phyloP scores from a whole-genome alignment of 2,797 vertebrate genomes.

The Sandelia bainsii region DNA sequence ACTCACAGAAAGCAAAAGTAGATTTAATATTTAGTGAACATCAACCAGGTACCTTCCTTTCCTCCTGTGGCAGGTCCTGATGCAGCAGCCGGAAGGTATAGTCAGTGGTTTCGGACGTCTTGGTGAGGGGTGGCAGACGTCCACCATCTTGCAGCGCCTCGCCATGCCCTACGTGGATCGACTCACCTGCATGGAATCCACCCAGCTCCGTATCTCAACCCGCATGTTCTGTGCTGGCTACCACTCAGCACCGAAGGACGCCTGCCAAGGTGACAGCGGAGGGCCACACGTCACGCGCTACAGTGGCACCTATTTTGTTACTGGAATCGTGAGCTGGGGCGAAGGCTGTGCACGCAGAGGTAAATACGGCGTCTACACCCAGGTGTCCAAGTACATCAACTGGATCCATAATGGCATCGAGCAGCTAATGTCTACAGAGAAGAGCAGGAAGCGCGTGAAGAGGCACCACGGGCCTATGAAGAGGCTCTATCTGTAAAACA shows the following conservation, averaged over 20 bases:
- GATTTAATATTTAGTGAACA: no score
- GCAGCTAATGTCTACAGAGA: conserved; percentile 17
- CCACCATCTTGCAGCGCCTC: conserved; percentile 86
- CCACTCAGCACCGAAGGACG: conserved; percentile 82
- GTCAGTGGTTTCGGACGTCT: conserved; percentile 93
- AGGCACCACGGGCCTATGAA: conserved; percentile 21
- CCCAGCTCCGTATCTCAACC: conserved; percentile 80
- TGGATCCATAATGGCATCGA: conserved; percentile 85
- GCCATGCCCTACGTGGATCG: conserved; percentile 89
- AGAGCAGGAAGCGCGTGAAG: conserved; percentile 17
- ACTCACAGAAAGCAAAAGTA: no score
- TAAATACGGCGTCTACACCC: conserved; percentile 95
- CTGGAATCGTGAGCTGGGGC: conserved; percentile 96
- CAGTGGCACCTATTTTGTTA: conserved; percentile 87
- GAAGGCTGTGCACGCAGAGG: conserved; percentile 93
- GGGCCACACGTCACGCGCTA: conserved; percentile 93
- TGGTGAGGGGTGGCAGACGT: conserved; percentile 80
- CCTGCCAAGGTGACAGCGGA: conserved; percentile 95
- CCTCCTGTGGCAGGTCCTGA: conserved; percentile 80
- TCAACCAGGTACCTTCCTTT: no score
- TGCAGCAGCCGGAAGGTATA: conserved; percentile 82
- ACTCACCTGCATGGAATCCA: conserved; percentile 88
- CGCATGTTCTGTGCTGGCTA: conserved; percentile 98
- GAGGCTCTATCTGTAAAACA: conserved; percentile 40
- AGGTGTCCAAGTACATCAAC: conserved; percentile 87